These are phyloP conservation scores for Drosophila colorata DNA, from an alignment of 2,888 invertebrate genomes.

Conservation along the genomic window DNA sequence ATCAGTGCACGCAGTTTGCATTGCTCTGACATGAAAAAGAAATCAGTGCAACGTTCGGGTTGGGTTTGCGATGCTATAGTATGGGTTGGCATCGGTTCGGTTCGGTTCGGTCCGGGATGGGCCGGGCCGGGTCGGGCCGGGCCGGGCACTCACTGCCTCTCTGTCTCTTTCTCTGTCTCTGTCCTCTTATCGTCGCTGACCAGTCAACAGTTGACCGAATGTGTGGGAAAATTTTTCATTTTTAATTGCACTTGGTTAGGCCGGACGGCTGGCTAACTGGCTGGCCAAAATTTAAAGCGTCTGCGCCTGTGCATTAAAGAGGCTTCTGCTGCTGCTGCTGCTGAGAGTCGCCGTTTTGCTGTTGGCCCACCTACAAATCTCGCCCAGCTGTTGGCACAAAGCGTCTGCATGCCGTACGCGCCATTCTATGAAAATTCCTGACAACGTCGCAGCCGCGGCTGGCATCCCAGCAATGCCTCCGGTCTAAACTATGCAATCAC, in stretches of 20 bases:
- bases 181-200: constrained; percentile 58
- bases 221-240: constrained; percentile 84
- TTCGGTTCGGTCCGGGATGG: constrained; percentile 11
- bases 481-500: constrained; percentile 74
- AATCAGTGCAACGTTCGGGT: constrained; percentile 77
- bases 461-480: constrained; percentile 73
- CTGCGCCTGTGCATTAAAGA: constrained; percentile 49
- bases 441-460: constrained; percentile 71
- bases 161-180: constrained; percentile 15
- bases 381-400: constrained; percentile 59
- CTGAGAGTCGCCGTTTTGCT: constrained; percentile 10
- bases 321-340: constrained; percentile 17
- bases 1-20: constrained; percentile 76
- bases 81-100: constrained; percentile 16
- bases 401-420: constrained; percentile 76
- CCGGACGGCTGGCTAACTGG: constrained; percentile 19
- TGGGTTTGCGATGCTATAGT: constrained; percentile 25
- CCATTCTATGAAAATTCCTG: constrained; percentile 79
- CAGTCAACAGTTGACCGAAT: constrained; percentile 61
- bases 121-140: constrained; percentile 3
- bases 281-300: constrained; percentile 65
- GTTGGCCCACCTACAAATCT: constrained; percentile 73
- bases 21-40: constrained; percentile 81
- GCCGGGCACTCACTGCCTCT: constrained; percentile 21
- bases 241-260: constrained; percentile 78